Evolutionary conservation across 2,113 vertebrate genomes (phyloP), one percentile per base, ranked within the genome.

Genomic region (Seriola dumerili): DNA sequence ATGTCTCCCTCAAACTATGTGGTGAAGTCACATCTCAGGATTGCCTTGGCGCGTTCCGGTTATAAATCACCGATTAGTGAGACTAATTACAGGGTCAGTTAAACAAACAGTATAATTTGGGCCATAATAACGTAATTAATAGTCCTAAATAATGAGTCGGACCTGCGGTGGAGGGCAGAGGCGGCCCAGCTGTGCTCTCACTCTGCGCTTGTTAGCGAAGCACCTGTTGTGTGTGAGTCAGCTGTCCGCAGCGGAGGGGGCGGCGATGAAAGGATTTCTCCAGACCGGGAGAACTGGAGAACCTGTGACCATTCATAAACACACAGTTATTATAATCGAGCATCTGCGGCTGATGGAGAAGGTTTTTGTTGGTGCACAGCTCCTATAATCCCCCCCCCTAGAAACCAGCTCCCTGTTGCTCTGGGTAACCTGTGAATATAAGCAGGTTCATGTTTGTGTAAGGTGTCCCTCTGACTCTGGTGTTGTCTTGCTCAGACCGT

Each of bases 401-500:
- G 34, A 36, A 36, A 36, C 4, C 3, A 36, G 34, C 34, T 36
- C 34, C 34, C 34, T 36, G 34, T 36, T 36, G 4, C 34, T 36
- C 34, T 36, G 34, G 34, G 6, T 36, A 36, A 6, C 34, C 34
- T 36, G 34, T 36, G 34, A 36, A 36, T 36, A 6, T 36, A 36
- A 38, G 38, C 38, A 38, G 38, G 38, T 38, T 5, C 38, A 38
- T 8, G 5, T 8, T 38, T 8, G 8, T 5, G 3, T 38, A 6
- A 5, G 38, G 38, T 38, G 38, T 38, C 8, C 3, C 59, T 57
- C 44, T 57, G 44, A 80, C 16, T 67, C 16, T 73, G 44, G 2
- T 64, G 19, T 54, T 64, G 42, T 84, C 3, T 2, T 58, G 72
- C 81, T n/a, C 94, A 99, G 98, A 95, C 96, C 1, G 94, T 93